Evolutionary conservation across 2,797 vertebrate genomes (phyloP).

Genomic region (Gymnodraco acuticeps): DNA sequence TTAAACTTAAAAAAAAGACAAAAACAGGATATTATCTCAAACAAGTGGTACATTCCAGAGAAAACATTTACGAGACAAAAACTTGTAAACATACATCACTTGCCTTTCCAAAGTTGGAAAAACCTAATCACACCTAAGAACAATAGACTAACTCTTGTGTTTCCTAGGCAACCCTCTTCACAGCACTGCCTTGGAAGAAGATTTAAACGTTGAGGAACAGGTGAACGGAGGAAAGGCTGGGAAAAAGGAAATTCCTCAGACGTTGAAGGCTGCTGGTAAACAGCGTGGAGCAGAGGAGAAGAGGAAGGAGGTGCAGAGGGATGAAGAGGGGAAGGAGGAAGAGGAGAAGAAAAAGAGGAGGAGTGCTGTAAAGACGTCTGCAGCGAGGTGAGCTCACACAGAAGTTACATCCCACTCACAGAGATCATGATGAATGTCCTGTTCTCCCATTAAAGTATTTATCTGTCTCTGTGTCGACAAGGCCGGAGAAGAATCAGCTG

Average conservation of each 20-base stretch:
- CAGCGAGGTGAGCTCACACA: slow-evolving; percentile 2
- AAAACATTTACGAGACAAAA: no score
- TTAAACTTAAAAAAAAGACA: no score
- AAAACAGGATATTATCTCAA: no score
- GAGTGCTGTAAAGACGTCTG: neutral
- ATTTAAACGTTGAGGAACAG: slow-evolving; percentile 24
- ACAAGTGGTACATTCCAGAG: neutral
- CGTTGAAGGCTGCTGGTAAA: neutral
- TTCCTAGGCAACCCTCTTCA: slow-evolving; percentile 68
- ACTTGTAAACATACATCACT: no score
- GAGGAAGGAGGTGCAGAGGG: slow-evolving; percentile 14
- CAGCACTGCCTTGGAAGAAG: slow-evolving; percentile 75
- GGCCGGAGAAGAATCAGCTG: slow-evolving; percentile 26
- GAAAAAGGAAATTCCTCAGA: neutral
- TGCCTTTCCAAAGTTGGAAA: no score
- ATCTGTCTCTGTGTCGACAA: slow-evolving; percentile 26
- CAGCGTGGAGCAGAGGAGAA: slow-evolving; percentile 16
- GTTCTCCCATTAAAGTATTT: neutral
- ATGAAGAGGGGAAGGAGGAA: neutral
- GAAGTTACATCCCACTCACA: neutral
- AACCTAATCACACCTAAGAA: no score
- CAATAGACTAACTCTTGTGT: slow-evolving; percentile 1
- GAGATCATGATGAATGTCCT: neutral
- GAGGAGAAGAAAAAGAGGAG: slow-evolving; percentile 9
- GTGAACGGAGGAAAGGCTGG: neutral